These are phyloP conservation scores for Rhinoderma darwinii DNA, from an alignment of 2,113 vertebrate species.

Conservation along the genomic window DNA sequence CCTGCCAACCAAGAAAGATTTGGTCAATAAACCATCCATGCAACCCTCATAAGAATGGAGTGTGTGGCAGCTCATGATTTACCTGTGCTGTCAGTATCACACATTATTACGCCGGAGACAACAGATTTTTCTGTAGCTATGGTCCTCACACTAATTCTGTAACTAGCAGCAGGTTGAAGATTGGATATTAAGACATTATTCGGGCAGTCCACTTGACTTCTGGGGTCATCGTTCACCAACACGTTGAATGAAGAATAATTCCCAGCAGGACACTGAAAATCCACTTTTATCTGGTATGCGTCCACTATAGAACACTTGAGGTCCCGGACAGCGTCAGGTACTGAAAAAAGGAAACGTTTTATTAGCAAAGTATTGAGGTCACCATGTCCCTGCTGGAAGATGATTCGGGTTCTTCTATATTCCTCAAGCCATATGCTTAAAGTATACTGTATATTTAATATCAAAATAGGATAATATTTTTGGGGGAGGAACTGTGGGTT, in stretches of 20 bases:
- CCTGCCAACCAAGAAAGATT: slow-evolving; percentile 26
- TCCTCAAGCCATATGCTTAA: not conserved
- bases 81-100: slow-evolving; percentile 43
- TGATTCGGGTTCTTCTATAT: not conserved
- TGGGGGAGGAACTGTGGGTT: no score
- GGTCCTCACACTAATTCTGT: slow-evolving; percentile 35
- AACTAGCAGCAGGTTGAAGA: not conserved
- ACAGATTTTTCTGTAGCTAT: not conserved
- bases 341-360: slow-evolving; percentile 10
- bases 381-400: no score
- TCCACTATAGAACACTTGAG: not conserved
- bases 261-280: fast-evolving
- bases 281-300: not conserved
- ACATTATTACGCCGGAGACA: not conserved
- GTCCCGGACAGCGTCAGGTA: not conserved
- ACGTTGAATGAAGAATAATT: not conserved
- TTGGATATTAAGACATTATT: not conserved
- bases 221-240: not conserved
- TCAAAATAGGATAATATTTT: no score
- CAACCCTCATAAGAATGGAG: not conserved
- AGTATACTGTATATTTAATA: not conserved
- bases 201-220: not conserved
- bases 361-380: not conserved
- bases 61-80: not conserved
- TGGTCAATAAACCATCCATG: not conserved